phyloP scores from a whole-genome alignment of 1,140 invertebrate species.

The Coptotermes formosanus region DNA sequence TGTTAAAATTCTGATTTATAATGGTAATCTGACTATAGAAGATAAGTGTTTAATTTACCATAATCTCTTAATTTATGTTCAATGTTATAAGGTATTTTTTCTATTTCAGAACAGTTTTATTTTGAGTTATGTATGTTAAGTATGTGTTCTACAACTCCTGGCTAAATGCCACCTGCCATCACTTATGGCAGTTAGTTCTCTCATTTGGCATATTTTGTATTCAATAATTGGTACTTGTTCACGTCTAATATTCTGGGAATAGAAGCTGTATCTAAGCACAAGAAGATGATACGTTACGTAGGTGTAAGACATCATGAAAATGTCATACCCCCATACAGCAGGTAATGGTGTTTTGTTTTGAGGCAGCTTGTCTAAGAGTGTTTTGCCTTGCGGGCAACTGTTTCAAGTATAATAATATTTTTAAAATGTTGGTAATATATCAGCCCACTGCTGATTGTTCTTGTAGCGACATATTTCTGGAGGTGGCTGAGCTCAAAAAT shows the following conservation, averaged over 20 bases:
- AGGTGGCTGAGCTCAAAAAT: background rate
- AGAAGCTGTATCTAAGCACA: background rate
- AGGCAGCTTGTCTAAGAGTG: too few species aligned
- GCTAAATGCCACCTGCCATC: background rate
- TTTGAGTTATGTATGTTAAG: background rate
- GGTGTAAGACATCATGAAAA: background rate
- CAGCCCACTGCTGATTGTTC: too few species aligned
- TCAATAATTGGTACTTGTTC: background rate
- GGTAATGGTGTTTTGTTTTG: background rate
- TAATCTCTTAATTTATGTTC: background rate
- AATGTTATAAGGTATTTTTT: background rate
- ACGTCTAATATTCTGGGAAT: background rate
- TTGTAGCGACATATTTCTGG: background rate
- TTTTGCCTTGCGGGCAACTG: too few species aligned
- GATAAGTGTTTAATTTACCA: background rate
- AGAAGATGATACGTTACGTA: background rate
- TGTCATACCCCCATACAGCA: background rate
- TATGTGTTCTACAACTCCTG: background rate
- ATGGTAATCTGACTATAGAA: background rate
- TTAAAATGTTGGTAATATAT: too few species aligned
- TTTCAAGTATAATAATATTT: too few species aligned
- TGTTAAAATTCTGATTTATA: background rate
- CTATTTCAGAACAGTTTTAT: background rate
- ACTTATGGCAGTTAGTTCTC: too few species aligned
- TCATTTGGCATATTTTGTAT: background rate